These are phyloP conservation scores for Actenoides lindsayi DNA, from an alignment of 2,113 vertebrate species.

Conservation along the genomic window DNA sequence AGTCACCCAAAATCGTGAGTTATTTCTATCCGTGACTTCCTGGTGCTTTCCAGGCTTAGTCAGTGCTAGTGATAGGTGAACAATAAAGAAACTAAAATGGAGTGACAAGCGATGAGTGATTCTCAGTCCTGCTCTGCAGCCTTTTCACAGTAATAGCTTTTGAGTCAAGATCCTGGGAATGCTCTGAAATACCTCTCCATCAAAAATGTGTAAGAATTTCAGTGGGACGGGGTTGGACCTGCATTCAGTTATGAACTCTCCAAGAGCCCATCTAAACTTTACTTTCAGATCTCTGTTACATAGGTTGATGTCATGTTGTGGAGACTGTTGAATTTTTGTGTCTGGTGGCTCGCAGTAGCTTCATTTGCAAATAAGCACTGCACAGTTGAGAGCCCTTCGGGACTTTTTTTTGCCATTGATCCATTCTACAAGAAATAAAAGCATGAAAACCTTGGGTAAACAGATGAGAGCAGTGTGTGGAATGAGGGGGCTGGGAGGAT, in stretches of 20 bases:
- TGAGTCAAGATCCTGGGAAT: neutral
- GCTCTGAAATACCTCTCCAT: neutral
- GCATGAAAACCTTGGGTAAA: neutral
- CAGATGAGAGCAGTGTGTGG: neutral
- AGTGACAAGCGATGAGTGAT: neutral
- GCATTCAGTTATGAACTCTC: neutral
- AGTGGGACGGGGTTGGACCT: neutral
- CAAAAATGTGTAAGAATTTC: neutral
- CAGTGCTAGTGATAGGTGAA: neutral
- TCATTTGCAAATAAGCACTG: neutral
- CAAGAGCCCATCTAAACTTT: neutral
- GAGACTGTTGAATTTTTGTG: neutral
- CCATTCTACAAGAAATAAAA: neutral
- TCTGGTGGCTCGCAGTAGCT: neutral
- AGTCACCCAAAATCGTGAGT: neutral
- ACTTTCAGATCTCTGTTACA: neutral
- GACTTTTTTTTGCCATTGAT: neutral
- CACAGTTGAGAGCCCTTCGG: neutral
- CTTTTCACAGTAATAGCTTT: neutral
- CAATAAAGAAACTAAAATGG: neutral
- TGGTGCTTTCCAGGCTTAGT: neutral
- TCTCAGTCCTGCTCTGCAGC: neutral
- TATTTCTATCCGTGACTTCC: neutral
- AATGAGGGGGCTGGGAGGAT: neutral
- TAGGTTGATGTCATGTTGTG: rapidly evolving